Conservation (phyloP, 2,113 vertebrate genomes). For the Dromaius novaehollandiae region DNA sequence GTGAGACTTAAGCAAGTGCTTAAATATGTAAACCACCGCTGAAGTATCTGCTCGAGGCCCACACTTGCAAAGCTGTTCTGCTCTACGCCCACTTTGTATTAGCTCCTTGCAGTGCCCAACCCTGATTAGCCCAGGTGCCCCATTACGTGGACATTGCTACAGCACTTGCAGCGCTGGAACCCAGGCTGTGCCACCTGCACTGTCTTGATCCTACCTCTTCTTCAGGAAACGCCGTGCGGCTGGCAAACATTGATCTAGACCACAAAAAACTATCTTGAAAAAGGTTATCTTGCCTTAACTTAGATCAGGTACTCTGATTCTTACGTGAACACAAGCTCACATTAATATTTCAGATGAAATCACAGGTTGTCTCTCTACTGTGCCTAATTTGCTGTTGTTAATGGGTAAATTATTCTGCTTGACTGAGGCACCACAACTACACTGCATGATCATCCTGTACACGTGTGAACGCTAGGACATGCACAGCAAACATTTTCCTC, state of each 20-base stretch:
- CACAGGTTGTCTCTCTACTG: not conserved
- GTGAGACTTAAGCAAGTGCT: fast-evolving
- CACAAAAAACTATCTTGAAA: not conserved
- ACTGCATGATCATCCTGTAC: fast-evolving
- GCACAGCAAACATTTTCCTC: not conserved
- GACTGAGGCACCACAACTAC: fast-evolving
- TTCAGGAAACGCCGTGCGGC: fast-evolving
- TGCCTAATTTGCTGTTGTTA: not conserved
- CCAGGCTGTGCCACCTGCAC: not conserved
- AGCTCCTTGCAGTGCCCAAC: not conserved
- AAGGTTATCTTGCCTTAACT: not conserved
- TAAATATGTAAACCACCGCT: fast-evolving
- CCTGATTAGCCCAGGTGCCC: not conserved
- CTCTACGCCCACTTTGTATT: fast-evolving
- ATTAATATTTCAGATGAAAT: not conserved
- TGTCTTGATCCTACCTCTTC: not conserved
- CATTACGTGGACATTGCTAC: not conserved
- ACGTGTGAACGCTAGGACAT: fast-evolving
- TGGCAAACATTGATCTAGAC: too few relatives aligned
- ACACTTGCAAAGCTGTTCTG: not conserved
- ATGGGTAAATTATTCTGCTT: fast-evolving
- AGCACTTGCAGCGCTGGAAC: not conserved
- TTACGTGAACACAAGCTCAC: not conserved
- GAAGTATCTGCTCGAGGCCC: not conserved
- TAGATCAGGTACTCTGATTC: fast-evolving